Conservation (phyloP, 2,797 vertebrate species). For the Meriones psammophilus region DNA sequence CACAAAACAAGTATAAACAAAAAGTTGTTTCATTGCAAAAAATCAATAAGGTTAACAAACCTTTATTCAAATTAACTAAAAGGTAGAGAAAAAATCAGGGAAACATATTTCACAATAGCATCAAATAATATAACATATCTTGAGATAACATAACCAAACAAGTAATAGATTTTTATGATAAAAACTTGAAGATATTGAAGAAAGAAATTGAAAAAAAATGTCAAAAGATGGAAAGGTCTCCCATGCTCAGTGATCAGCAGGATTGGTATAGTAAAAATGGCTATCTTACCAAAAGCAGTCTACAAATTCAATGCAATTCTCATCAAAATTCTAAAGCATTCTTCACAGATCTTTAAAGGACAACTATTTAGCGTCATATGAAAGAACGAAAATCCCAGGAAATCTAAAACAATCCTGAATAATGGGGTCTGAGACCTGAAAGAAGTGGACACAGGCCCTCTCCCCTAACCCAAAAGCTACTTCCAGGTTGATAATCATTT, state of each 20-base stretch:
- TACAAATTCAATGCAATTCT: neutral
- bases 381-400: neutral
- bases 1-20: neutral
- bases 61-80: neutral
- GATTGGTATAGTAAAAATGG: neutral
- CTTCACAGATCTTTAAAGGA: neutral
- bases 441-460: no score
- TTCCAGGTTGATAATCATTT: neutral
- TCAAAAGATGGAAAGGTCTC: neutral
- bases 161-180: neutral
- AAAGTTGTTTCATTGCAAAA: neutral
- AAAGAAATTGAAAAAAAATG: neutral
- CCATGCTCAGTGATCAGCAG: neutral
- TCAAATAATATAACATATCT: neutral
- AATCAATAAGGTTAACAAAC: neutral
- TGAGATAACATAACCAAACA: neutral
- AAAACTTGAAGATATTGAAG: neutral
- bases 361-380: neutral
- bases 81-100: neutral
- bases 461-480: no score
- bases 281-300: neutral
- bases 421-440: no score
- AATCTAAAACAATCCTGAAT: neutral
- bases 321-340: neutral
- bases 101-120: neutral